Evolutionary conservation across 2,797 vertebrate genomes (phyloP), one percentile per base, ranked within the genome.

Genomic region (Gymnopithys bicolor): DNA sequence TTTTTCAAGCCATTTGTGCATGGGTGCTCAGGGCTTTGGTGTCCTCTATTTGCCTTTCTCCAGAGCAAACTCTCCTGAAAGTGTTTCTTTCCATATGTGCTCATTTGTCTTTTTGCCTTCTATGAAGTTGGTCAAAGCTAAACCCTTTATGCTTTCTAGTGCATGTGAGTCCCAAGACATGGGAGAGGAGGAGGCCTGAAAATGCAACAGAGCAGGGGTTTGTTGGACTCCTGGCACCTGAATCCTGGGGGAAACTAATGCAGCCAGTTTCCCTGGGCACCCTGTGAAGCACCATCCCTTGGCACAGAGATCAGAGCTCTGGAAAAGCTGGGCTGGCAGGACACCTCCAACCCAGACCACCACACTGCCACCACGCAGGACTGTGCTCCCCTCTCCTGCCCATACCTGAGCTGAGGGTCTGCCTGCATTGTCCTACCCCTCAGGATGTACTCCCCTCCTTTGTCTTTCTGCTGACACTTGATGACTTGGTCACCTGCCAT

Each of bases 1-100:
- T 28, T 94, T 94, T 90, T 68, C 68, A 77, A 91, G 74, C 13
- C 12, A 10, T 66, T 85, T 90, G 70, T 60, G 51, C 35, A 12
- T 5, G 13, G 53, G 27, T 3, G 5, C 37, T 75, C 41, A 46
- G 28, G 24, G 21, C 10, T 81, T 62, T 84, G 75, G 69, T 32
- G 46, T 28, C 51, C 3, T 37, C 11, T 19, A 5, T 59, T 52
- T 33, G 19, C 19, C 62, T 68, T 69, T 59, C 70, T 70, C 19
- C 25, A 83, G 21, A 86, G 28, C 27, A 63, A 24, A 27, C 35
- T n/a, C 70, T 71, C 39, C 27, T 76, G 45, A 64, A 67, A 7
- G 13, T 3, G 10, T 64, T 93, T 82, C 28, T 18, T 69, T 28
- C 18, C 45, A 53, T 33, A 48, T 60, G 28, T 30, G 46, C 35